Percentiles rank a stretch among this genome's conserved stretches.
These are phyloP conservation scores for Charanyca ferruginea DNA, from an alignment of 2,888 invertebrate genomes.

Conservation along the genomic window DNA sequence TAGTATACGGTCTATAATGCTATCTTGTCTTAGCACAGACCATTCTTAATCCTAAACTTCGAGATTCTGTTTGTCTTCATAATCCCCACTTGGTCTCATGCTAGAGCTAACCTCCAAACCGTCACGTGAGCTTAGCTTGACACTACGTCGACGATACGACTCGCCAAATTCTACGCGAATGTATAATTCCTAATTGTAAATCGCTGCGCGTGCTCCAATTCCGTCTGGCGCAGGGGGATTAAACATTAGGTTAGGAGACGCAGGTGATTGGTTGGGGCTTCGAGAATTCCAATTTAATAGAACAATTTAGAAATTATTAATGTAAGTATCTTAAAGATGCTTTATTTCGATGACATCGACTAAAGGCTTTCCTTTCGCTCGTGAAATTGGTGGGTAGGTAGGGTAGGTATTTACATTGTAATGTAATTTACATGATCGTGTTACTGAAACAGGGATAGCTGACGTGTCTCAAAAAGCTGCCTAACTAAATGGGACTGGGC, in stretches of 20 bases:
- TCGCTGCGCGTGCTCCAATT: conserved; percentile 66
- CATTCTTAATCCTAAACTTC: conserved; percentile 2
- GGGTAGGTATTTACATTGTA: not conserved
- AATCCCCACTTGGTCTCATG: conserved; percentile 10
- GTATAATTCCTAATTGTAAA: conserved; percentile 76
- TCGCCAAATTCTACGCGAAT: conserved; percentile 65
- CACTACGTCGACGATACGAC: conserved; percentile 10
- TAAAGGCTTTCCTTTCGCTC: not conserved
- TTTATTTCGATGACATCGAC: conserved; percentile 2
- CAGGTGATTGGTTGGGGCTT: conserved; percentile 25
- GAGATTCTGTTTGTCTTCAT: not conserved
- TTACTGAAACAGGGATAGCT: not conserved
- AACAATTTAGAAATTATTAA: conserved; percentile 19
- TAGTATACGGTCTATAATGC: not conserved
- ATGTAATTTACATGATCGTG: not conserved
- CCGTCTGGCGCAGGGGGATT: conserved; percentile 63
- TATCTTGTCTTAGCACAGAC: not conserved
- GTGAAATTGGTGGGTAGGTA: not conserved
- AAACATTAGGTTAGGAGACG: conserved; percentile 49
- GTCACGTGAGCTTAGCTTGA: not conserved
- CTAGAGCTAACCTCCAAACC: not conserved
- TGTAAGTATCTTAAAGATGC: conserved; percentile 3
- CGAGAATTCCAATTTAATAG: conserved; percentile 21
- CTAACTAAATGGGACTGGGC: too few species aligned
- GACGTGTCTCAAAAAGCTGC: not conserved